Evolutionary conservation across 2,797 vertebrate species (phyloP), one percentile per base, ranked within the genome.

Genomic region (Lacerta viridis): DNA sequence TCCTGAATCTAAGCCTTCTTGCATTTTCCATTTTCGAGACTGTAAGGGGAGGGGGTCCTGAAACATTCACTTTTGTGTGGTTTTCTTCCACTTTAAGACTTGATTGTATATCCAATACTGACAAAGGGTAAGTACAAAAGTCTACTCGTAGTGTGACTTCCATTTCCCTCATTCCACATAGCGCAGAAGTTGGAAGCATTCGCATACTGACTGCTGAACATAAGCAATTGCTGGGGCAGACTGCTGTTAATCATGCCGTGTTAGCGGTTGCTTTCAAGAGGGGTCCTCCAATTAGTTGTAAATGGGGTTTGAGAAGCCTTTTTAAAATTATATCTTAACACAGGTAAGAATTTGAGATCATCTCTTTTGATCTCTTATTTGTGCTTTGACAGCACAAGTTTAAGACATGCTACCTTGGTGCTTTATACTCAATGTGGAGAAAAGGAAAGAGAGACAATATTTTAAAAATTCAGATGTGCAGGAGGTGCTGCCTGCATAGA

Each of bases 401-500:
- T 72, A 74, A 84, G 46, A 72, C 75, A 61, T 72, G 20, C 46
- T 72, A 80, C 13, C 84, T 3, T 55, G 20, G 43, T 80, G 74
- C 29, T 80, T 90, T 89, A 29, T 68, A 43, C 84, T 78, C 77
- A 91, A 74, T 72, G 71, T n/a, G n/a, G 46, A n/a, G 29, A 23
- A 69, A 76, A 86, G 84, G 55, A 68, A 72, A n/a, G 43, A 85
- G 84, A 87, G 66, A 3, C 66, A 87, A 20, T 27, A 68, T 68
- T 71, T 80, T 39, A 25, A 91, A 90, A 88, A 86, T 69, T 81
- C 39, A 50, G 36, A 86, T 33, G 46, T 74, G 36, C 36, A 75
- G 86, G 50, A 55, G 85, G 71, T 84, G 72, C 64, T 77, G 83
- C 61, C 82, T 87, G 75, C n/a, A 89, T 85, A 69, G 84, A 25